Evolutionary conservation across 2,113 vertebrate species (phyloP).

Genomic region (Cottus gobio): DNA sequence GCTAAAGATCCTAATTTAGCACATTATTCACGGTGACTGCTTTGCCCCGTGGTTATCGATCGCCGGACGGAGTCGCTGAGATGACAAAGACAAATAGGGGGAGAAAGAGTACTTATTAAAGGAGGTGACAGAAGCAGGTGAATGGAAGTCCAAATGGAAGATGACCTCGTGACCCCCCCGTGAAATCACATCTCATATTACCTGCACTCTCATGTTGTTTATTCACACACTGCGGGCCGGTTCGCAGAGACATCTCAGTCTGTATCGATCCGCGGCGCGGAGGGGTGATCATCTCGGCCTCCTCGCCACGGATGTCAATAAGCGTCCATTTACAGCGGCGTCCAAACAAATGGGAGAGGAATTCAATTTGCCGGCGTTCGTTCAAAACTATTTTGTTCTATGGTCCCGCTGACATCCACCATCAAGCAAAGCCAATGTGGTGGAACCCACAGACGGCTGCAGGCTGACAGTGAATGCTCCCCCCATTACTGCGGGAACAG

Average conservation of each 20-base stretch:
- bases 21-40: conserved; percentile 79
- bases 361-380: conserved; percentile 82
- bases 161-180: background rate
- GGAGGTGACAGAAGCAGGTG: conserved; percentile 30
- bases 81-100: conserved; percentile 70
- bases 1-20: conserved; percentile 75
- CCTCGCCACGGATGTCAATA: conserved; percentile 65
- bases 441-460: conserved; percentile 72
- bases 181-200: background rate
- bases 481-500: conserved; percentile 52
- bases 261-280: conserved; percentile 63
- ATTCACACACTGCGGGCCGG: conserved; percentile 20
- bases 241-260: conserved; percentile 35
- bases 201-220: conserved; percentile 14
- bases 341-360: conserved; percentile 69
- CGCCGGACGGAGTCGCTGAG: conserved; percentile 58
- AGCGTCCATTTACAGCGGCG: conserved; percentile 70
- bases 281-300: conserved; percentile 56
- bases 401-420: conserved; percentile 66
- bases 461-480: conserved; percentile 54
- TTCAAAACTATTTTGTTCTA: conserved; percentile 75
- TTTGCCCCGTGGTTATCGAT: conserved; percentile 74
- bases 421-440: conserved; percentile 76
- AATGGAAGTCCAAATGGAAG: conserved; percentile 2
- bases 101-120: conserved; percentile 41